These are phyloP conservation scores for Alsophila aescularia DNA, from an alignment of 2,888 invertebrate species.

Conservation along the genomic window DNA sequence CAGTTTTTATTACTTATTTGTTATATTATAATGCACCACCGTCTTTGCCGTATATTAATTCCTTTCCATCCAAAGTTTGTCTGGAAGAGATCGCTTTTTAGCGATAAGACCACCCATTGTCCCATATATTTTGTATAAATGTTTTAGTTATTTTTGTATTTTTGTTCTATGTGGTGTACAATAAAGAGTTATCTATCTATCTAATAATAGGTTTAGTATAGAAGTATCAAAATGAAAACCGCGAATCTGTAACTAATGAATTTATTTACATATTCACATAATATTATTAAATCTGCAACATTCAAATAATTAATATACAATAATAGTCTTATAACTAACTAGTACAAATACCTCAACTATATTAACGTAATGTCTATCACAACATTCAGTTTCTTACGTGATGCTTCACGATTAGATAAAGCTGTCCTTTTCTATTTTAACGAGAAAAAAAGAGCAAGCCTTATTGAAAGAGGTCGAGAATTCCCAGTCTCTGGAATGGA, in stretches of 20 bases:
- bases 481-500: not conserved
- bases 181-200: too few species aligned
- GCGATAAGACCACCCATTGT: too few species aligned
- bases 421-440: slow-evolving; percentile 27
- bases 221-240: slow-evolving; percentile 42
- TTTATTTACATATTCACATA: slow-evolving; percentile 84
- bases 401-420: slow-evolving; percentile 19
- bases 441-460: slow-evolving; percentile 24
- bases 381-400: slow-evolving; percentile 75
- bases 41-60: too few species aligned
- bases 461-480: slow-evolving; percentile 17
- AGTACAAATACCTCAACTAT: slow-evolving; percentile 65
- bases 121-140: too few species aligned
- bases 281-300: slow-evolving; percentile 72
- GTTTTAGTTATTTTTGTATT: too few species aligned
- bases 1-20: too few species aligned
- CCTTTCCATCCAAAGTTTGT: too few species aligned
- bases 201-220: not conserved
- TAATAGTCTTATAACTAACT: slow-evolving; percentile 55
- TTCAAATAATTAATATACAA: slow-evolving; percentile 68
- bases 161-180: too few species aligned
- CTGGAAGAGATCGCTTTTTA: too few species aligned
- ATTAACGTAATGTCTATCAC: slow-evolving; percentile 67
- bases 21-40: too few species aligned
- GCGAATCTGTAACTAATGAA: slow-evolving; percentile 69